A percentile compares a stretch with the other conserved stretches of the same genome.
Evolutionary conservation across 2,797 vertebrate genomes (phyloP).

Genomic region (Chlorospingus semifuscus): DNA sequence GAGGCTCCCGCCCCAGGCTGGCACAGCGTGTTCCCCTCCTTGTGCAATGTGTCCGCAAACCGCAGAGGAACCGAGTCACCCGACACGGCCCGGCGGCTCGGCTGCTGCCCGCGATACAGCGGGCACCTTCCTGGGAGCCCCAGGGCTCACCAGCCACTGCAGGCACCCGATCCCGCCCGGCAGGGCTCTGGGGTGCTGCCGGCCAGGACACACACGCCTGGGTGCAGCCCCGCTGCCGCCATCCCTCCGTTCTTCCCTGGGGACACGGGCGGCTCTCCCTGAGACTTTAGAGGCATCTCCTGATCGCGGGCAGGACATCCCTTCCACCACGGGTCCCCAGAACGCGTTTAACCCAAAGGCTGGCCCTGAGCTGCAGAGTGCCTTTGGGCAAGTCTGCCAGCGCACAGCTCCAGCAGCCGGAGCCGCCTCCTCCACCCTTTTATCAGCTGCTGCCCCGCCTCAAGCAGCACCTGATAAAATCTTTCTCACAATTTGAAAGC

Average conservation of each 20-base stretch:
- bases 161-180: accelerated
- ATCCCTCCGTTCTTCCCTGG: not conserved
- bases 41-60: slow-evolving; percentile 11
- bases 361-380: not conserved
- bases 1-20: accelerated
- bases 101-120: not conserved
- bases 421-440: not conserved
- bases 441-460: not conserved
- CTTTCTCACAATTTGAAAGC: not conserved
- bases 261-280: accelerated
- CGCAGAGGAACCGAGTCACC: slow-evolving; percentile 36
- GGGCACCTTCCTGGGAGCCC: not conserved
- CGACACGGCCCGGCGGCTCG: not conserved
- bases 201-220: not conserved
- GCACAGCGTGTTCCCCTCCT: not conserved
- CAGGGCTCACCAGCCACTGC: not conserved
- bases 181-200: accelerated
- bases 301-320: accelerated
- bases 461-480: not conserved
- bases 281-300: not conserved
- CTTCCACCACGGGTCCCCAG: not conserved
- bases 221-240: not conserved
- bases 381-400: not conserved
- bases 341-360: not conserved
- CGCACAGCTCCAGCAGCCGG: accelerated